phyloP scores from a whole-genome alignment of 2,888 invertebrate species.

The Agapostemon virescens region DNA sequence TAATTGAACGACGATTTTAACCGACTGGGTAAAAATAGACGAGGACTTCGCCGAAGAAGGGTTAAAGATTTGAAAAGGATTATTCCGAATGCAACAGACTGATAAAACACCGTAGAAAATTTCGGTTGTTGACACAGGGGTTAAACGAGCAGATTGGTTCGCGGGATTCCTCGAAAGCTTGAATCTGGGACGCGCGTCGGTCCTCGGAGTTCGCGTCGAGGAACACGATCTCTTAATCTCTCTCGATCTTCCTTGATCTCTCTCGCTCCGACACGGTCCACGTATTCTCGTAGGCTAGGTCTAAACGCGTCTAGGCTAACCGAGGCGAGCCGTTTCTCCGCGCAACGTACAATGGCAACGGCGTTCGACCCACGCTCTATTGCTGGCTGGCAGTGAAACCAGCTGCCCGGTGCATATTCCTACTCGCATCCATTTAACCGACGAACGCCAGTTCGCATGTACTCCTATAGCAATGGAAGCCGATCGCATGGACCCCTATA shows the following conservation, averaged over 20 bases:
- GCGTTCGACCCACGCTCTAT: constrained; percentile 60
- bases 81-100: background rate
- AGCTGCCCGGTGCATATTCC: constrained; percentile 43
- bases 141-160: constrained; percentile 11
- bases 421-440: constrained; percentile 6
- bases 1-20: background rate
- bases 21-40: too few species aligned
- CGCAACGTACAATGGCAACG: constrained; percentile 64
- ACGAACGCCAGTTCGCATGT: background rate
- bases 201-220: constrained; percentile 50
- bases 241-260: constrained; percentile 27
- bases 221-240: constrained; percentile 41
- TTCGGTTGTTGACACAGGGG: background rate
- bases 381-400: constrained; percentile 66
- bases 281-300: constrained; percentile 43
- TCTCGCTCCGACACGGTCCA: constrained; percentile 22
- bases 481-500: background rate
- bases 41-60: too few species aligned
- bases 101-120: background rate
- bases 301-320: constrained; percentile 57
- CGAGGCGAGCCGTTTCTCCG: constrained; percentile 52
- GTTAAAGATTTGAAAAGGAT: background rate
- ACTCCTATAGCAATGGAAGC: background rate
- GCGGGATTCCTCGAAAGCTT: constrained; percentile 47
- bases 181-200: constrained; percentile 52